Percentiles rank a stretch among this genome's conserved stretches.
Evolutionary conservation across 2,797 vertebrate genomes (phyloP).

Genomic region (Neomorphus geoffroyi): DNA sequence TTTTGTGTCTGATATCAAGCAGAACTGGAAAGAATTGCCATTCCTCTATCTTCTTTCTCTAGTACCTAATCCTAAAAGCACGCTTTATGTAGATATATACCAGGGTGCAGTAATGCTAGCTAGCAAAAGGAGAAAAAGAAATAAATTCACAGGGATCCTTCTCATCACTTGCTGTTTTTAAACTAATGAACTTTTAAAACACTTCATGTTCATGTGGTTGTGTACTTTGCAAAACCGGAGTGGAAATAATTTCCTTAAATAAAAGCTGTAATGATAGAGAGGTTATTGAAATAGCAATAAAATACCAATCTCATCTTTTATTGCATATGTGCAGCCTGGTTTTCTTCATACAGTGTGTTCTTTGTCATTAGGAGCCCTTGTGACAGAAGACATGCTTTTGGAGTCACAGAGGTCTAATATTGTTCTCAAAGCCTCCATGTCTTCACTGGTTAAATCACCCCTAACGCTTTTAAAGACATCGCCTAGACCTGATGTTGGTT

Average conservation of each 20-base stretch:
- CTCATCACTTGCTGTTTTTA: neutral
- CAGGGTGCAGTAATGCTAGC: neutral
- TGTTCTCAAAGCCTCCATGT: constrained; percentile 76
- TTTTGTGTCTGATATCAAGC: neutral
- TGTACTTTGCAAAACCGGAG: neutral
- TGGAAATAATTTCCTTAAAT: neutral
- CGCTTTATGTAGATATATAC: neutral
- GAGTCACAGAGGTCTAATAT: constrained; percentile 75
- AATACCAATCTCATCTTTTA: neutral
- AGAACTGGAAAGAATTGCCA: neutral
- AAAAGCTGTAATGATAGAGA: neutral
- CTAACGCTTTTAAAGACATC: constrained; percentile 71
- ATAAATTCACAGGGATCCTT: neutral
- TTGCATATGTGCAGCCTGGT: neutral
- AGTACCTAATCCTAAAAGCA: neutral
- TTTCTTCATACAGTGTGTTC: neutral
- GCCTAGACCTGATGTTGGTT: constrained; percentile 80
- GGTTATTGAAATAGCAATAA: neutral
- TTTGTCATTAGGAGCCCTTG: constrained; percentile 62
- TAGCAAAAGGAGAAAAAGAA: neutral
- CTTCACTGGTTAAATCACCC: constrained; percentile 81
- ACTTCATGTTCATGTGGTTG: neutral
- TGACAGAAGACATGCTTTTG: constrained; percentile 74
- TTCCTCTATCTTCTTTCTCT: neutral
- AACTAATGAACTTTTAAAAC: neutral